Evolutionary conservation across 2,797 vertebrate genomes (phyloP).

Genomic region (Serranus cabrilla): DNA sequence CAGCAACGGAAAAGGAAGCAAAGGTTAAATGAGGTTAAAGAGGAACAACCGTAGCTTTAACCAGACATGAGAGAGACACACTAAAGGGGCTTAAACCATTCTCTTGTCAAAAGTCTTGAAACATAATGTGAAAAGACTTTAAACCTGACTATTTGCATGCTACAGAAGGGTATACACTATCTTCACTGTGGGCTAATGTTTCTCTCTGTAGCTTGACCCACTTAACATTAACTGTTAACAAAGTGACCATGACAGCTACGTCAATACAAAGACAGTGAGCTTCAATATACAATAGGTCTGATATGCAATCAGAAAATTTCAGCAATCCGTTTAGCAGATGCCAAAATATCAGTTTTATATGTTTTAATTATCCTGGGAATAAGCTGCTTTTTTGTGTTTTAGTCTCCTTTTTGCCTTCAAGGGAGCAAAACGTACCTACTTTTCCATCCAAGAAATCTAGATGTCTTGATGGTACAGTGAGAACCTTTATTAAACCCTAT

Average conservation of each 20-base stretch:
- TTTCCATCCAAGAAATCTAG: not conserved
- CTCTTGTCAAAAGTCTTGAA: slow-evolving; percentile 3
- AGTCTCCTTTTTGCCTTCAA: not conserved
- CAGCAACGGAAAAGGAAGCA: slow-evolving; percentile 60
- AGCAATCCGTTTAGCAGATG: slow-evolving; percentile 9
- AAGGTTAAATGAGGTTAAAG: slow-evolving; percentile 45
- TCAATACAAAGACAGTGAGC: slow-evolving; percentile 30
- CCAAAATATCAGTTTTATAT: not conserved
- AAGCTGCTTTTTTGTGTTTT: not conserved
- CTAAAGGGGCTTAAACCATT: not conserved
- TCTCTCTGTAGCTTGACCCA: slow-evolving; percentile 32
- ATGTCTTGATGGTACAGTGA: not conserved
- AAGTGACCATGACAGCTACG: slow-evolving; percentile 9
- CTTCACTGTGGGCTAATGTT: not conserved
- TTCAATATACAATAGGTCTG: not conserved
- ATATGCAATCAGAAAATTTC: not conserved
- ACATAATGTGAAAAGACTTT: not conserved
- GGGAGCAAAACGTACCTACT: not conserved
- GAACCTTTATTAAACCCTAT: not conserved
- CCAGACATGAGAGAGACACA: slow-evolving; percentile 10
- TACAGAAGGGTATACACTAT: not conserved
- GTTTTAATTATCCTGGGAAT: no score
- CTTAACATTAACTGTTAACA: slow-evolving; percentile 32
- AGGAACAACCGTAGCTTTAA: slow-evolving; percentile 23
- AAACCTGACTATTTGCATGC: not conserved